Evolutionary conservation across 1,140 invertebrate genomes (phyloP), one percentile per base, ranked within the genome.

Genomic region (Ephestia elutella): DNA sequence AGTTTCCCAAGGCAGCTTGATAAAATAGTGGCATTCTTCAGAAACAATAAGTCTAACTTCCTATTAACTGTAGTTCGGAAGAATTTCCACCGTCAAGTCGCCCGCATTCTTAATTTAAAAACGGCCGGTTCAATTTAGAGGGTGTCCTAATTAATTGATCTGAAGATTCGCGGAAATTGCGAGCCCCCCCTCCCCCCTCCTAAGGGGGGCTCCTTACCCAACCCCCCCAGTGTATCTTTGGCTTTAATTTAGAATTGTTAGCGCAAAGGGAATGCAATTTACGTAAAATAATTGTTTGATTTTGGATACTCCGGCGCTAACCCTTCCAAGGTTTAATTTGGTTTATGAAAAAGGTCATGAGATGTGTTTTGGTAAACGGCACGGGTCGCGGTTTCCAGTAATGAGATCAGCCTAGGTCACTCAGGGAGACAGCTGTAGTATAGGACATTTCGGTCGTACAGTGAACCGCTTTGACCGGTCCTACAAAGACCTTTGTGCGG

Each of bases 261-360:
- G 75, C 76, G 73, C 73, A 82, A 81, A 82, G 76, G 79, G 76
- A 82, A 82, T 85, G 83, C 83, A 86, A 86, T 86, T 85, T 86
- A 82, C 75, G 77, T 86, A 76, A 85, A 83, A 86, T 84, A 85
- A 86, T 84, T 85, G 82, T 86, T 86, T 83, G 83, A 84, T 83
- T 84, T 79, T 73, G 69, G 78, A 82, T 78, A 84, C 76, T 80
- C 70, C 60, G 57, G 51, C 60, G 60, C 60, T 68, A 60, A 80
- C 73, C 71, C 73, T 75, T 75, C 65, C 60, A 28, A 54, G 62
- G 65, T 60, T 66, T 78, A 78, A 78, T 81, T 77, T 74, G 68
- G 66, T 70, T 74, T 70, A 70, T 73, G 66, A 71, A 71, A 73
- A 68, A 70, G 50, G 50, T 53, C 21, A 13, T 53, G 50, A 20